Percentiles rank a stretch among this genome's conserved stretches.
These are phyloP conservation scores for Trissolcus japonicus DNA, from an alignment of 2,888 invertebrate species.

Conservation along the genomic window DNA sequence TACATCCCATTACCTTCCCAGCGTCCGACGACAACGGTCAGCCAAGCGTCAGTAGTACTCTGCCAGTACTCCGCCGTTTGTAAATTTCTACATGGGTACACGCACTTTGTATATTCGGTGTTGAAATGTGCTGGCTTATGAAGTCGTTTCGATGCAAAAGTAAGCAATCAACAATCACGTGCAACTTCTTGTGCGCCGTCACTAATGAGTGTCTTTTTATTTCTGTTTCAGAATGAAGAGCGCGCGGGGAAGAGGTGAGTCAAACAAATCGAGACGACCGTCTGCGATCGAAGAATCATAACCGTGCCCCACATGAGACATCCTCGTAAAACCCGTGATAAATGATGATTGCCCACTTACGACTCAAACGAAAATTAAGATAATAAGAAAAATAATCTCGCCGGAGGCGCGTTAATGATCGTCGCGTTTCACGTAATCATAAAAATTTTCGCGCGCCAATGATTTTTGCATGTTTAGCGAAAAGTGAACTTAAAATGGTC, in stretches of 20 bases:
- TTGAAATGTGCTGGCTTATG: conserved; percentile 38
- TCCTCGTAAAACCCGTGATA: conserved; percentile 53
- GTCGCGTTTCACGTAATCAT: conserved; percentile 27
- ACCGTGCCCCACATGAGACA: conserved; percentile 36
- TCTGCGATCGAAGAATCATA: conserved; percentile 46
- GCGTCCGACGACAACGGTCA: no score
- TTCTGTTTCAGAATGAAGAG: conserved; percentile 72
- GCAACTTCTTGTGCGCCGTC: conserved; percentile 40
- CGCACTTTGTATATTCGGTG: conserved; percentile 29
- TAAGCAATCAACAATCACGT: conserved; percentile 43
- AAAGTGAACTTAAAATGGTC: conserved; percentile 9
- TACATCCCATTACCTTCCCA: no score
- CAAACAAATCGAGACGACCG: conserved; percentile 29
- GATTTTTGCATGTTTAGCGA: conserved; percentile 33
- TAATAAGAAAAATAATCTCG: conserved; percentile 14
- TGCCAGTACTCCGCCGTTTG: no score
- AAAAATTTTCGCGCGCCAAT: conserved; percentile 36
- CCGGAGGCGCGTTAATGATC: conserved; percentile 41
- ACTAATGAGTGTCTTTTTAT: conserved; percentile 53
- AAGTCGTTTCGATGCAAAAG: conserved; percentile 30
- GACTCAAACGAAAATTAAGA: conserved; percentile 20
- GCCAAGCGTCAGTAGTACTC: no score
- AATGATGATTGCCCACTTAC: conserved; percentile 55
- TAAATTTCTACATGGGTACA: no score
- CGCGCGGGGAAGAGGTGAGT: conserved; percentile 72